These are phyloP conservation scores for Oreochromis aureus DNA, from an alignment of 2,113 vertebrate genomes.

Conservation along the genomic window DNA sequence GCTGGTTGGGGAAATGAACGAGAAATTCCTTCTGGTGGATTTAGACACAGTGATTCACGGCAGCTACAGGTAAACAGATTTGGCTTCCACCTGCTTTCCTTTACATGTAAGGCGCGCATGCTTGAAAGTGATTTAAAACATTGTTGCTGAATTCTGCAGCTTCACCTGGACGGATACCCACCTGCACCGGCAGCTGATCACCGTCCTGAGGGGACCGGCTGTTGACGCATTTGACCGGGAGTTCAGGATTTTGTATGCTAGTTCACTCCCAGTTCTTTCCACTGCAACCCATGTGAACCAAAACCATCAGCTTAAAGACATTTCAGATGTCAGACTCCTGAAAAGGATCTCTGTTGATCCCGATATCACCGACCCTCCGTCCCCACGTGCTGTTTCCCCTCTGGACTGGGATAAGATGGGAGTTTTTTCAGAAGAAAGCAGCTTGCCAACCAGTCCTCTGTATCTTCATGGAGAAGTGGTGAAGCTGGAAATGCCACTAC, in stretches of 20 bases:
- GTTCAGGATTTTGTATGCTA: slow-evolving; percentile 74
- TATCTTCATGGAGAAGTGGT: not conserved
- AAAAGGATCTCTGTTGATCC: not conserved
- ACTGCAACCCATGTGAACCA: not conserved
- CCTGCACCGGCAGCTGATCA: slow-evolving; percentile 76
- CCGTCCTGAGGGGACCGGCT: slow-evolving; percentile 55
- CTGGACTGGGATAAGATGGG: slow-evolving; percentile 75
- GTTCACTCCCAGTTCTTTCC: slow-evolving; percentile 51
- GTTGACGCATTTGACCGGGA: slow-evolving; percentile 71
- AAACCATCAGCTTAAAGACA: not conserved
- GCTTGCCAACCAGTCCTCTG: not conserved
- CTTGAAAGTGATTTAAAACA: not conserved
- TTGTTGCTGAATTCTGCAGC: slow-evolving; percentile 44
- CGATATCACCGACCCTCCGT: slow-evolving; percentile 31
- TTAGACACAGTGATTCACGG: slow-evolving; percentile 78
- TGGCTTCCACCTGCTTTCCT: not conserved
- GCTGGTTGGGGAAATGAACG: slow-evolving; percentile 77
- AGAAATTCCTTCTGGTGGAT: slow-evolving; percentile 84
- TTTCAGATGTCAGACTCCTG: not conserved
- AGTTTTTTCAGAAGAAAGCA: slow-evolving; percentile 25
- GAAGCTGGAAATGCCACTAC: not conserved
- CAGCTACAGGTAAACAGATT: slow-evolving; percentile 78
- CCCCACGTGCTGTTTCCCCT: slow-evolving; percentile 22
- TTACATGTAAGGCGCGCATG: not conserved
- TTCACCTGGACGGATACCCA: slow-evolving; percentile 74